Evolutionary conservation across 2,797 vertebrate species (phyloP).

Genomic region (Antennarius maculatus): DNA sequence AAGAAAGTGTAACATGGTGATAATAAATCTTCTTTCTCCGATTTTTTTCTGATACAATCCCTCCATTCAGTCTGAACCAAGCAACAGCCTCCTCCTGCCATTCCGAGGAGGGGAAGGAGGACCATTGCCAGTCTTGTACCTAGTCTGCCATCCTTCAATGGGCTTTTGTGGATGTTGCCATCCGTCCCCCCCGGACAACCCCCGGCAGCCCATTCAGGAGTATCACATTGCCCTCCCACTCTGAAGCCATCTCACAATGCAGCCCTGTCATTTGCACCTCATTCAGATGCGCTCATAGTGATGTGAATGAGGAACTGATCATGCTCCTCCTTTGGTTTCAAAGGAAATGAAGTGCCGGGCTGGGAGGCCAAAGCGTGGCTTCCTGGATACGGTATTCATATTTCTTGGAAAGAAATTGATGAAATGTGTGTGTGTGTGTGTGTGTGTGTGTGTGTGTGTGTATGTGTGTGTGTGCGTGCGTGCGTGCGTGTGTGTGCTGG

Average conservation of each 20-base stretch:
- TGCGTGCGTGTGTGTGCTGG: too few relatives aligned
- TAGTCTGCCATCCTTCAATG: slow-evolving; percentile 76
- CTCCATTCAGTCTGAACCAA: slow-evolving; percentile 76
- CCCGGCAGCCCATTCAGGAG: slow-evolving; percentile 76
- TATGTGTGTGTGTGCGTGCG: slow-evolving; percentile 5
- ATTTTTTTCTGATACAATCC: slow-evolving; percentile 72
- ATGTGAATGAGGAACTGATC: slow-evolving; percentile 62
- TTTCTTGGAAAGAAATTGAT: slow-evolving; percentile 66
- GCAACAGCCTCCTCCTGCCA: slow-evolving; percentile 73
- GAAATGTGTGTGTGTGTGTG: slow-evolving; percentile 29
- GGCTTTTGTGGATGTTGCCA: slow-evolving; percentile 77
- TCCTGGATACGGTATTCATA: slow-evolving; percentile 77
- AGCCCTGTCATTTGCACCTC: slow-evolving; percentile 80
- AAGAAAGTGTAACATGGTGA: slow-evolving; percentile 68
- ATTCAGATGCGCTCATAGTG: slow-evolving; percentile 83
- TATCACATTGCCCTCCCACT: slow-evolving; percentile 80
- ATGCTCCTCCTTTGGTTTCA: slow-evolving; percentile 67
- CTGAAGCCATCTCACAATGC: slow-evolving; percentile 76
- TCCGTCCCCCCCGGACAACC: slow-evolving; percentile 71
- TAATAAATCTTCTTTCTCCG: slow-evolving; percentile 74
- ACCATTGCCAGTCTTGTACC: slow-evolving; percentile 77
- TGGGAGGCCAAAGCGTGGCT: slow-evolving; percentile 78
- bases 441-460: slow-evolving; percentile 6
- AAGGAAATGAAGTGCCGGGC: slow-evolving; percentile 70
- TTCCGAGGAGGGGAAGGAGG: slow-evolving; percentile 71